Conservation (phyloP, 2,113 vertebrate genomes). For the Gobiocypris rarus region DNA sequence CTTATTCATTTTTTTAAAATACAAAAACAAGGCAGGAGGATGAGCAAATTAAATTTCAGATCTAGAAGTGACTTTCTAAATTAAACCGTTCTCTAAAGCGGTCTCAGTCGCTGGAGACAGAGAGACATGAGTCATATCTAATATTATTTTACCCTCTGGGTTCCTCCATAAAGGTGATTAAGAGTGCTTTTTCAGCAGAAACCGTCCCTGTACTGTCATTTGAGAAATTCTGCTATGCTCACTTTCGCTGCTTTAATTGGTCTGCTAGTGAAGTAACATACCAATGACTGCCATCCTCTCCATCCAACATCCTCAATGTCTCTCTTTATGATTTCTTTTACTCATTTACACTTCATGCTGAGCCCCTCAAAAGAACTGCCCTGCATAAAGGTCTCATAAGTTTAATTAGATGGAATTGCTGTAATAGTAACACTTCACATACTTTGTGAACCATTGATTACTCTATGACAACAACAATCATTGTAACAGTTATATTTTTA, state of each 20-base stretch:
- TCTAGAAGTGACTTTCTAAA: background rate
- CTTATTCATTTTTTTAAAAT: background rate
- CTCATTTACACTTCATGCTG: background rate
- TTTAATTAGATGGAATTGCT: background rate
- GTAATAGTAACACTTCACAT: background rate
- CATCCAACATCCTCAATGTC: background rate
- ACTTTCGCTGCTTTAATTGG: background rate
- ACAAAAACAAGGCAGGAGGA: background rate
- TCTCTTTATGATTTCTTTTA: background rate
- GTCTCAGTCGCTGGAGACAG: background rate
- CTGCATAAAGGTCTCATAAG: background rate
- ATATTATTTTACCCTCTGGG: constrained; percentile 31
- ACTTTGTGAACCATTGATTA: background rate
- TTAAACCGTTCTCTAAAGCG: background rate
- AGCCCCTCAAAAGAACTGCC: background rate
- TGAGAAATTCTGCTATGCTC: constrained; percentile 1
- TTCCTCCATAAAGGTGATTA: constrained; percentile 49
- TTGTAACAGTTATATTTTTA: no score
- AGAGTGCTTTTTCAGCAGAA: constrained; percentile 43
- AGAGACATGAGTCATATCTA: constrained; percentile 42
- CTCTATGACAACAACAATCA: no score
- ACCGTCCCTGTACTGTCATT: constrained; percentile 6
- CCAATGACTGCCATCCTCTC: background rate
- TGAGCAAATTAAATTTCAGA: background rate
- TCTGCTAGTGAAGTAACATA: background rate